Evolutionary conservation across 2,888 invertebrate genomes (phyloP), one percentile per base, ranked within the genome.

Genomic region (Branchipolynoe longqiensis): DNA sequence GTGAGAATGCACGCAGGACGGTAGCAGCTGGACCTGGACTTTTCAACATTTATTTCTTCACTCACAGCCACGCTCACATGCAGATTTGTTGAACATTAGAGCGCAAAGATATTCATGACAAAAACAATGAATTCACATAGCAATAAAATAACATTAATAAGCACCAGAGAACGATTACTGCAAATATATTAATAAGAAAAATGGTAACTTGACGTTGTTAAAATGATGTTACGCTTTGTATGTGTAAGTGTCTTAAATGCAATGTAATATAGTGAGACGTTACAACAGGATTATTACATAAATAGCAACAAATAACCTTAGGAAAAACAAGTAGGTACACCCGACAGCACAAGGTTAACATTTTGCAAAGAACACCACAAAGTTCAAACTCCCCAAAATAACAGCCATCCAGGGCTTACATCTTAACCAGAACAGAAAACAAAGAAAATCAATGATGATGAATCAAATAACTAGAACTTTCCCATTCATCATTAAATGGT

Each of bases 11-110:
- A n/a, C n/a, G n/a, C n/a, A n/a, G n/a, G n/a, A n/a, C n/a, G n/a
- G n/a, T n/a, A n/a, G n/a, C n/a, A n/a, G n/a, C 18, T 48, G 33
- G 69, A 69, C 69, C 36, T 69, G 36, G 69, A 4, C 38, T 36
- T 36, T 33, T 69, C 38, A 8, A 36, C 36, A 36, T 36, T 69
- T 12, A 69, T 18, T 31, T 69, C 36, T 69, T 18, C 69, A 33
- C 69, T n/a, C 69, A 69, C 38, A 6, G 38, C 33, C 36, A 69
- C 69, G 36, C 12, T 4, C 4, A 8, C 69, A 69, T 69, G 69
- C 69, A n/a, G 38, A 33, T n/a, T 36, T 18, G 33, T n/a, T 69
- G 22, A 69, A 69, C 12, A 12, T 69, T 38, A 69, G 36, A 36
- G 8, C 2, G 38, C 69, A 36, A 64, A n/a, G 22, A 62, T 25